A percentile compares a stretch with the other conserved stretches of the same genome.
phyloP scores from a whole-genome alignment of 2,888 invertebrate species.

The Willowsia nigromaculata region DNA sequence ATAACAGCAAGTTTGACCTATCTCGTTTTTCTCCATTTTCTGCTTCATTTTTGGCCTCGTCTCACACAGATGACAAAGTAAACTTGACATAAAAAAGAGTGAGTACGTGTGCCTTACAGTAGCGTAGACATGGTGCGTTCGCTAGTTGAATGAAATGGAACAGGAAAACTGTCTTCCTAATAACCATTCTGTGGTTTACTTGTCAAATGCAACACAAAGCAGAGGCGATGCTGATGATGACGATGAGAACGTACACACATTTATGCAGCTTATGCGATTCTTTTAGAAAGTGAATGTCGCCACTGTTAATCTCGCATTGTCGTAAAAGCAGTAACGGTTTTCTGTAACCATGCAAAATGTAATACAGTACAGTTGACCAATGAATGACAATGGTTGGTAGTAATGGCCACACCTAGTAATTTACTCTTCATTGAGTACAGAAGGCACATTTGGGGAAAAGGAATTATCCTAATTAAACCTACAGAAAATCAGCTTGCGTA shows the following conservation, averaged over 20 bases:
- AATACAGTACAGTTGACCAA: neutral
- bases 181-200: neutral
- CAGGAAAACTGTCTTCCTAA: neutral
- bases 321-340: neutral
- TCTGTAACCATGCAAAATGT: neutral
- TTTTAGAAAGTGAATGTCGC: conserved; percentile 16
- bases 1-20: neutral
- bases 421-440: neutral
- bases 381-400: conserved; percentile 28
- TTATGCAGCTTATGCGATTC: neutral
- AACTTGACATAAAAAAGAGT: neutral
- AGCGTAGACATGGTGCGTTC: neutral
- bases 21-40: neutral
- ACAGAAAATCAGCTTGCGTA: conserved; percentile 41
- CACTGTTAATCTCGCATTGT: neutral
- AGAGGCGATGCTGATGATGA: neutral
- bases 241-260: neutral
- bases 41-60: neutral
- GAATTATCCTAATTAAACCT: conserved; percentile 58
- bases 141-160: neutral
- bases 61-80: neutral
- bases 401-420: conserved; percentile 29
- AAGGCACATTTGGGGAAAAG: neutral
- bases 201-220: neutral
- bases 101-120: neutral